These are phyloP conservation scores for Cynopterus sphinx DNA, from an alignment of 2,797 vertebrate species.

Conservation along the genomic window DNA sequence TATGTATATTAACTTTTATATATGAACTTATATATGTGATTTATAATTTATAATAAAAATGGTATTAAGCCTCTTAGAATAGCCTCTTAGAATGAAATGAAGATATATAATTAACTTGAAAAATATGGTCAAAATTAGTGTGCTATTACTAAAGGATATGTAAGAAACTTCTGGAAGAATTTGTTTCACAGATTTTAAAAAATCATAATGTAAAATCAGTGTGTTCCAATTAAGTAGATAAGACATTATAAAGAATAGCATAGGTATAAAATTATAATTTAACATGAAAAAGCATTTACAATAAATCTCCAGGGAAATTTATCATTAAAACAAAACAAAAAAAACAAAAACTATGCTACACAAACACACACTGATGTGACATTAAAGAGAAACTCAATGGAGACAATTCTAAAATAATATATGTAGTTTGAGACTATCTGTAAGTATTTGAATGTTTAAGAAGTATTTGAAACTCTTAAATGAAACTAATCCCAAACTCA, in stretches of 20 bases:
- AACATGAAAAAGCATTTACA: not conserved
- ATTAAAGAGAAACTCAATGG: not conserved
- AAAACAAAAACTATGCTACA: not conserved
- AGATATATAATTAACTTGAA: not conserved
- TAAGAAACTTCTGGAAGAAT: conserved; percentile 3
- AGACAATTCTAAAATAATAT: conserved; percentile 46
- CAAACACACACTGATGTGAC: not conserved
- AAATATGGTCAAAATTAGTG: not conserved
- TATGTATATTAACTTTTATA: not conserved
- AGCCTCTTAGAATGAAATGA: not conserved
- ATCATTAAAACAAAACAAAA: conserved; percentile 35
- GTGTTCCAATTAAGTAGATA: not conserved
- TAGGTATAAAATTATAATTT: not conserved
- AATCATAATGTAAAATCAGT: not conserved
- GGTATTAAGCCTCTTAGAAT: not conserved
- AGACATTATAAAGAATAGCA: not conserved
- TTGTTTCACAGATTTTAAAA: not conserved
- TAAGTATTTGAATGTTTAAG: not conserved
- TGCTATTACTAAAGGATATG: not conserved
- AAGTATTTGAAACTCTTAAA: not conserved
- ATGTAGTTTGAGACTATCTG: not conserved
- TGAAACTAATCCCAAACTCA: conserved; percentile 41
- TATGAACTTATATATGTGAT: not conserved
- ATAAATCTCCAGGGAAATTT: not conserved
- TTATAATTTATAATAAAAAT: conserved; percentile 7